Evolutionary conservation across 2,113 vertebrate genomes (phyloP), one percentile per base, ranked within the genome.

Genomic region (Microtus ochrogaster): DNA sequence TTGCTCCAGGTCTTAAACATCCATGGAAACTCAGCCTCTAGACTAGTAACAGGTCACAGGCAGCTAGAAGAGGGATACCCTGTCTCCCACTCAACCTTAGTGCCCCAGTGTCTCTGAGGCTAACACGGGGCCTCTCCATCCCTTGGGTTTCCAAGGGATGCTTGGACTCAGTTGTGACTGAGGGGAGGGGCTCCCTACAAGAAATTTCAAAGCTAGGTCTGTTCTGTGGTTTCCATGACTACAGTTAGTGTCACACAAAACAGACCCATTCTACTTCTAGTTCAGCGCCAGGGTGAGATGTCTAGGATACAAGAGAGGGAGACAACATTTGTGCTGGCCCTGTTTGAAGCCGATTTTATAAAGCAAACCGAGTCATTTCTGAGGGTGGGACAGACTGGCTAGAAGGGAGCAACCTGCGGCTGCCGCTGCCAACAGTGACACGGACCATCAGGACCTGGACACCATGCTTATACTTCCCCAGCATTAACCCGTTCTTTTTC

Each of bases 381-480:
- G 63, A 41, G n/a, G 44, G 39, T 0, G 12, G 58, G 79, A 33
- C 2, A 5, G 21, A 7, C 7, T 2, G 17, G 9, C 2, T 26
- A 22, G 49, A 7, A 26, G 73, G 8, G 44, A 1, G 3, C 2
- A 47, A 0, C 44, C 9, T 13, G 14, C 13, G 0, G 10, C 70
- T 22, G 0, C 3, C 0, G 19, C 65, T 2, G 33, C 0, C 4
- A 22, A 19, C 2, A 0, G 2, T 21, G 5, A 3, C 21, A 1
- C 3, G 66, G 10, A 0, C 63, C 0, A 0, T 0, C 1, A 0
- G 1, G 58, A 74, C 22, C 49, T 3, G 3, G 28, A 39, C 10
- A 0, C 19, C 1, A 5, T 0, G n/a, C 70, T 7, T 44, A 14
- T 28, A 3, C 44, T 30, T 39, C 2, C 4, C 3, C 1, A 0